A percentile compares a stretch with the other conserved stretches of the same genome.
phyloP scores from a whole-genome alignment of 2,113 vertebrate species.

The Microtus ochrogaster region DNA sequence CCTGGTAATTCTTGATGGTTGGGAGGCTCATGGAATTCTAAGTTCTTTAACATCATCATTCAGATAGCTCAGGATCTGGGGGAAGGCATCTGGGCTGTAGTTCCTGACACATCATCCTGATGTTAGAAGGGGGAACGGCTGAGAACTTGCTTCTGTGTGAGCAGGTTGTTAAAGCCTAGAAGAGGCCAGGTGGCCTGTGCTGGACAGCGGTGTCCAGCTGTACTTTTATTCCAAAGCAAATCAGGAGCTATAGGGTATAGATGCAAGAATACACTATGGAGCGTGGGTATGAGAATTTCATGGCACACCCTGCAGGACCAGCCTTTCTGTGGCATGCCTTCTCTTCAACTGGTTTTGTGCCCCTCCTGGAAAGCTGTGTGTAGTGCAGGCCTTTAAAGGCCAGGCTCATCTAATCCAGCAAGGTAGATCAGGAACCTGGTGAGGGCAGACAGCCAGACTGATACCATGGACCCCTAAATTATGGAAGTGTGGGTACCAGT shows the following conservation, averaged over 20 bases:
- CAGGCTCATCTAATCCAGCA: neutral
- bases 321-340: neutral
- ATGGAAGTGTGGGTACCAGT: neutral
- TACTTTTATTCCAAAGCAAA: neutral
- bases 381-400: neutral
- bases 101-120: neutral
- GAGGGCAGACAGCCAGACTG: neutral
- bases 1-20: constrained; percentile 43
- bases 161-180: neutral
- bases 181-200: neutral
- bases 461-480: neutral
- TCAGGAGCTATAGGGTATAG: neutral
- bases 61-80: neutral
- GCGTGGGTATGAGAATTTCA: neutral
- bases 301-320: neutral
- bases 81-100: neutral
- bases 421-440: neutral
- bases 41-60: neutral
- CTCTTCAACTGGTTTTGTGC: neutral
- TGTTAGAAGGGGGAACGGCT: neutral
- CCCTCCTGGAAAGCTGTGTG: neutral
- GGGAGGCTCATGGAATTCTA: neutral
- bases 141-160: constrained; percentile 62
- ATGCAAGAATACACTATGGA: neutral
- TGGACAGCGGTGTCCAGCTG: neutral